Base-by-base conservation (phyloP, 2,113 vertebrate species). In the Xenopus borealis region DNA sequence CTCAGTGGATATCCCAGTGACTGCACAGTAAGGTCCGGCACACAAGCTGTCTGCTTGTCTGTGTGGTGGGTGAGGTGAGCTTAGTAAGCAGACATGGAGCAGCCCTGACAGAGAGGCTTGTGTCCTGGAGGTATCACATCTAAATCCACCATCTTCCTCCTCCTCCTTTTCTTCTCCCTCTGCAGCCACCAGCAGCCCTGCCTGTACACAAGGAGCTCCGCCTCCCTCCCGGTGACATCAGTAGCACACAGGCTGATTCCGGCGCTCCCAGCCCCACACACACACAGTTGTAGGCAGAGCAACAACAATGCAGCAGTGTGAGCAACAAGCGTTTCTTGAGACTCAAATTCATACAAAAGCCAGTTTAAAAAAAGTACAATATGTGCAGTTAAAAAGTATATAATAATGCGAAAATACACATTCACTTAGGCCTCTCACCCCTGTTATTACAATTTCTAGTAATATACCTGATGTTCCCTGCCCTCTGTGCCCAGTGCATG, bases 121-220 rank as follows among this genome's bases (percentile, higher is more conserved):
- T 59, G 78, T 72, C 70, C 74, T 16, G 81, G 76, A 65, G 81
- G 75, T 72, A 79, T 81, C 23, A 77, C 79, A 84, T 75, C 66
- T 75, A 55, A 69, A 81, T 71, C 81, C 86, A 82, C 83, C 87
- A 82, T 82, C 84, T 82, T 86, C 84, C 62, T 71, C 82, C 19
- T 75, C 82, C 83, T 61, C 69, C 80, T 73, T 46, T 72, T 83
- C 61, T 67, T 79, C 79, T 27, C 71, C 69, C 67, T 62, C 79
- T 62, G 77, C 81, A 65, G 75, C 77, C 71, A 52, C 61, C 72
- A 74, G 75, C 69, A 79, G 78, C 79, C 78, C 74, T 10, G 47
- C 17, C 66, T 64, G 59, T 20, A 18, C 19, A 23, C 45, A 2
- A 59, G 13, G 12, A 53, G 66, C 73, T 64, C 74, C 74, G 27